phyloP scores from a whole-genome alignment of 2,888 invertebrate genomes.

The Cantharis flavilabris region DNA sequence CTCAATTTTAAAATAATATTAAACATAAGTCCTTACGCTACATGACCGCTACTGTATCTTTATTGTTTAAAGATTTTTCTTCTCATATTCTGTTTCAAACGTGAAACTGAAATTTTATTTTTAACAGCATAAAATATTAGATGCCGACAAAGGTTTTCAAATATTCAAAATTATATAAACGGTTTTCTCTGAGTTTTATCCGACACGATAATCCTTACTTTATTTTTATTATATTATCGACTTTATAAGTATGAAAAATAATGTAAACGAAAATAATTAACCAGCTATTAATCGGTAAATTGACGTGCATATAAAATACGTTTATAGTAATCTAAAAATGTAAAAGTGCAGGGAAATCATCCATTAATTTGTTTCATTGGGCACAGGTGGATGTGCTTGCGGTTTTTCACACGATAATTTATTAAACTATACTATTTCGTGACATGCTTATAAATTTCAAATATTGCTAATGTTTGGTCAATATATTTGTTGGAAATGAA shows the following conservation, averaged over 20 bases:
- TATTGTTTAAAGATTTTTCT: too few species aligned
- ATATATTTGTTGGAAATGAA: slow-evolving; percentile 9
- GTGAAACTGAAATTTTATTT: too few species aligned
- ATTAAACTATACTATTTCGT: slow-evolving; percentile 24
- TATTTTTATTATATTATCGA: too few species aligned
- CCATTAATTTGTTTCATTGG: slow-evolving; percentile 7
- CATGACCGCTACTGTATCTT: too few species aligned
- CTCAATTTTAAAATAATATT: too few species aligned
- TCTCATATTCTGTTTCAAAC: too few species aligned
- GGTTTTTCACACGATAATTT: slow-evolving; percentile 27
- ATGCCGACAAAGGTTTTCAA: too few species aligned
- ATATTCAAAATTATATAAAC: too few species aligned
- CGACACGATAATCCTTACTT: too few species aligned
- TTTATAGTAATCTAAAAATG: neutral
- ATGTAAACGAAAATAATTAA: neutral
- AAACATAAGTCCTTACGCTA: too few species aligned
- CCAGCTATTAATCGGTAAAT: neutral
- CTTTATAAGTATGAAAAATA: neutral
- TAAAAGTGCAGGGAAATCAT: neutral
- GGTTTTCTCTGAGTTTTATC: too few species aligned
- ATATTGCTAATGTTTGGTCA: slow-evolving; percentile 24
- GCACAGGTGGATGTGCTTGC: slow-evolving; percentile 17
- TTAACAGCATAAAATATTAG: too few species aligned
- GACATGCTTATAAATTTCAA: slow-evolving; percentile 12
- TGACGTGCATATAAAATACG: neutral